Evolutionary conservation across 2,888 invertebrate genomes (phyloP).

Genomic region (Automeris io): DNA sequence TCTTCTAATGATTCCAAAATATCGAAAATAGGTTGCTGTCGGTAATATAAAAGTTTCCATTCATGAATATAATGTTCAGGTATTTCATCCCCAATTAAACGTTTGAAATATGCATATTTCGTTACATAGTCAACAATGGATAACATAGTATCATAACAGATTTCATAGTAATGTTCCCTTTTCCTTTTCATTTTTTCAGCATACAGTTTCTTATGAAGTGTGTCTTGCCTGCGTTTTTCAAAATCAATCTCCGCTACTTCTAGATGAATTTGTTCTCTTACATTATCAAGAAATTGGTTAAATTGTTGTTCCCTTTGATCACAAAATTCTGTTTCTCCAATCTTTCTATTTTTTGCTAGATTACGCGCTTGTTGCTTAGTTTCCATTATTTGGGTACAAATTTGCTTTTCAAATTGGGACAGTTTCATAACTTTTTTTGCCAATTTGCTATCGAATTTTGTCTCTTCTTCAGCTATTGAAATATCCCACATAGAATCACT

Average conservation of each 20-base stretch:
- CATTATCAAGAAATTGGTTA: constrained; percentile 56
- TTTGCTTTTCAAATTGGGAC: constrained; percentile 81
- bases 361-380: constrained; percentile 76
- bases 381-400: constrained; percentile 79
- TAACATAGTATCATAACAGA: constrained; percentile 71
- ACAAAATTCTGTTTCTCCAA: constrained; percentile 66
- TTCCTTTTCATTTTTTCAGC: constrained; percentile 70
- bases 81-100: constrained; percentile 53
- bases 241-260: constrained; percentile 69
- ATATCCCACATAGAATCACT: constrained; percentile 72
- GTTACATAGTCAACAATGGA: constrained; percentile 75
- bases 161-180: constrained; percentile 59
- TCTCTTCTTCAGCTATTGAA: constrained; percentile 70
- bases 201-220: constrained; percentile 73
- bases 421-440: constrained; percentile 77
- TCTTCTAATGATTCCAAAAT: constrained; percentile 56
- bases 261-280: constrained; percentile 61
- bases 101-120: constrained; percentile 67
- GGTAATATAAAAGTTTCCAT: constrained; percentile 76
- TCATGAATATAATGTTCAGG: constrained; percentile 67
- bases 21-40: constrained; percentile 74
- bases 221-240: constrained; percentile 66
- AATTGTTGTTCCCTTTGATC: constrained; percentile 69
- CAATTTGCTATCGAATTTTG: constrained; percentile 64
- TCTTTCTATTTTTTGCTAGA: constrained; percentile 70